Conservation (phyloP, 2,797 vertebrate species). For the Muscicapa striata region DNA sequence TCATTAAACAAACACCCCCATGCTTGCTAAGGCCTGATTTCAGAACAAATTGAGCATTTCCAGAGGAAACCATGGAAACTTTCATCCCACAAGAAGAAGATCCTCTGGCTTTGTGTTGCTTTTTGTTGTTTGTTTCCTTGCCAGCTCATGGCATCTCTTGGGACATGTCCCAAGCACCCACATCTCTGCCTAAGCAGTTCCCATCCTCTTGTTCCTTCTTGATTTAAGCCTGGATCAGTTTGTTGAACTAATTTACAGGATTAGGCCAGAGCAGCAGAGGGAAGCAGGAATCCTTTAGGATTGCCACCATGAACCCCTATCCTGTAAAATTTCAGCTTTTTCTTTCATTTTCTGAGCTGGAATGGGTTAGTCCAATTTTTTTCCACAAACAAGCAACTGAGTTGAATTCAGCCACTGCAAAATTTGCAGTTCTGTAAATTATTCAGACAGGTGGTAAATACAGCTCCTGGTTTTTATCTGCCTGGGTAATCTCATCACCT, state of each 20-base stretch:
- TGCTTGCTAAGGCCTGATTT: background rate
- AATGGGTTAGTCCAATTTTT: background rate
- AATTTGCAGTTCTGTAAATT: background rate
- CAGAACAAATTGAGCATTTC: background rate
- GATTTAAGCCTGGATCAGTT: background rate
- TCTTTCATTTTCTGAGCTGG: background rate
- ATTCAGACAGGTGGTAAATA: background rate
- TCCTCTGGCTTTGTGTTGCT: background rate
- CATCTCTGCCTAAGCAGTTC: background rate
- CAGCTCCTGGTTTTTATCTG: background rate
- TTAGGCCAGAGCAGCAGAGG: background rate
- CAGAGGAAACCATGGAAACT: background rate
- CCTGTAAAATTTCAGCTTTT: background rate
- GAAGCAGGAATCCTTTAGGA: background rate
- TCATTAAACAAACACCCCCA: background rate
- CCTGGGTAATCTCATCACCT: background rate
- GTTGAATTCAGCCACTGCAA: background rate
- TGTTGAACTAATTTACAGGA: background rate
- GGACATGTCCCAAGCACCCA: background rate
- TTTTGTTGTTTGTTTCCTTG: background rate
- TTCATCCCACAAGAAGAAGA: background rate
- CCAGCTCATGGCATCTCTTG: background rate
- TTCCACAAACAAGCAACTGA: background rate
- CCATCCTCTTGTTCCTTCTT: background rate
- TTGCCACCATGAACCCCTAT: background rate